Conservation (phyloP, 2,113 vertebrate genomes). For the Pan troglodytes region NHGRI_mPanTro3-v2.1_pri NC_072411.2:63515001-63515500, state of each 20-base stretch:
- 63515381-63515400: conserved; percentile 26
- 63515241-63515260: not conserved
- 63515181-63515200: not conserved
- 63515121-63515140: not conserved
- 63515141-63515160: not conserved
- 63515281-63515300: not conserved
- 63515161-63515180: not conserved
- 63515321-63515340: conserved; percentile 7
- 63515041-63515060: not conserved
- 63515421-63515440: not conserved
- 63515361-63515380: not conserved
- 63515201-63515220: not conserved
- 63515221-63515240: not conserved
- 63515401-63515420: not conserved
- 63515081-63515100: not conserved
- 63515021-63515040: too few species aligned
- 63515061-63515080: not conserved
- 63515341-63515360: not conserved
- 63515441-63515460: not conserved
- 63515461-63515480: not conserved
- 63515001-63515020: too few species aligned
- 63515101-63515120: not conserved
- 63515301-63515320: not conserved
- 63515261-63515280: not conserved
- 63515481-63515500: not conserved